These are phyloP conservation scores for Pterocles burchelli DNA, from an alignment of 2,113 vertebrate species.

Conservation along the genomic window DNA sequence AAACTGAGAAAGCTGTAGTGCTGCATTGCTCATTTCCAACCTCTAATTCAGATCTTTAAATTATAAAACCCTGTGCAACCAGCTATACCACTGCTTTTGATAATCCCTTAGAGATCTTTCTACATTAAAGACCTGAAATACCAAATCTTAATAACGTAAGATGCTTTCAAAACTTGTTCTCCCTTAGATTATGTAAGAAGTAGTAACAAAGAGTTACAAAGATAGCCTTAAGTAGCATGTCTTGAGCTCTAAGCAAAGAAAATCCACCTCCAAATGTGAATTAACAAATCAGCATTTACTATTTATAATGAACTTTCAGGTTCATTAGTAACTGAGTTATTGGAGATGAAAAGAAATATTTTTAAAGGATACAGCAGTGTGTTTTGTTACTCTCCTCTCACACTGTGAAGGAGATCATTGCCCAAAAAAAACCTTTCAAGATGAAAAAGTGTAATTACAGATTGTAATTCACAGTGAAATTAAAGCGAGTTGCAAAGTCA, in stretches of 20 bases:
- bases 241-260: not conserved
- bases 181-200: not conserved
- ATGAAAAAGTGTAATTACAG: not conserved
- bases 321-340: not conserved
- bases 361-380: not conserved
- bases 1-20: accelerated
- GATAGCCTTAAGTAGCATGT: not conserved
- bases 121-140: not conserved
- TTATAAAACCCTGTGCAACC: not conserved
- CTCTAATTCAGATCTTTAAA: not conserved
- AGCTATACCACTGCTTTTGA: not conserved
- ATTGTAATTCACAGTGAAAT: not conserved
- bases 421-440: not conserved
- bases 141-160: not conserved
- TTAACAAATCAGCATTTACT: not conserved
- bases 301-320: not conserved
- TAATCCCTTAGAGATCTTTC: not conserved
- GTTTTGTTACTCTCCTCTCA: not conserved
- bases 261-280: not conserved
- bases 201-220: not conserved
- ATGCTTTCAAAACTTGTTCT: not conserved
- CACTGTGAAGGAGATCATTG: not conserved
- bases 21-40: too few relatives aligned
- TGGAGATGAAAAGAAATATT: not conserved
- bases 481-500: not conserved